Evolutionary conservation across 1,140 invertebrate genomes (phyloP), one percentile per base, ranked within the genome.

Genomic region (Melitaea cinxia): DNA sequence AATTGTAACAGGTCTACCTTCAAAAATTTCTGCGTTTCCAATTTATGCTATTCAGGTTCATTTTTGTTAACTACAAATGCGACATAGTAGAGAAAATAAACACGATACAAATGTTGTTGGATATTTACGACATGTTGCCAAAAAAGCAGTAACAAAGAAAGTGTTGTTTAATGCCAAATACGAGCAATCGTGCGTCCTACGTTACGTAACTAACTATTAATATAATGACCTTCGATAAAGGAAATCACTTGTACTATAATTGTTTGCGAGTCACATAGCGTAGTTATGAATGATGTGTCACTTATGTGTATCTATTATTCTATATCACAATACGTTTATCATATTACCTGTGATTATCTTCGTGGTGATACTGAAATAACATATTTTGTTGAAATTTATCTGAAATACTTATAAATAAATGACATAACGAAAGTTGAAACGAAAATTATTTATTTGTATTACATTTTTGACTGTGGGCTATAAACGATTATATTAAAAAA

Each of bases 171-270:
- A 42, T 24, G 23, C 24, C 9, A 57, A 57, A 45, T 56, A 47
- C 17, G 19, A 23, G 42, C 2, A 47, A 57, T 1, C 23, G 54
- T 45, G 53, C 12, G 0, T 35, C 17, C 52, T 33, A 37, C 39
- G 21, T 57, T 57, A 57, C 23, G 10, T 57, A 57, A 56, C 24
- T 14, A 55, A 19, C 37, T 57, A 57, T 57, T 57, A 15, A 57
- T 57, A 57, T 23, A 5, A 37, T 57, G 54, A 45, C 54, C 54
- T 57, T 57, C 54, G 37, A 57, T 57, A 57, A 57, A 57, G 54
- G 54, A 57, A 57, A 57, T 57, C 9, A 17, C 39, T 57, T 28
- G 24, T 57, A 26, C 37, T 7, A n/a, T 42, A 57, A 57, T 57
- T 45, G 37, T 57, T 57, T 57, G 54, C 23, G 12, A 33, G 30